Evolutionary conservation across 92 coral and sea anemone genomes (phyloP), one percentile per base, ranked within the genome.

Genomic region (Scolanthus callimorphus): DNA sequence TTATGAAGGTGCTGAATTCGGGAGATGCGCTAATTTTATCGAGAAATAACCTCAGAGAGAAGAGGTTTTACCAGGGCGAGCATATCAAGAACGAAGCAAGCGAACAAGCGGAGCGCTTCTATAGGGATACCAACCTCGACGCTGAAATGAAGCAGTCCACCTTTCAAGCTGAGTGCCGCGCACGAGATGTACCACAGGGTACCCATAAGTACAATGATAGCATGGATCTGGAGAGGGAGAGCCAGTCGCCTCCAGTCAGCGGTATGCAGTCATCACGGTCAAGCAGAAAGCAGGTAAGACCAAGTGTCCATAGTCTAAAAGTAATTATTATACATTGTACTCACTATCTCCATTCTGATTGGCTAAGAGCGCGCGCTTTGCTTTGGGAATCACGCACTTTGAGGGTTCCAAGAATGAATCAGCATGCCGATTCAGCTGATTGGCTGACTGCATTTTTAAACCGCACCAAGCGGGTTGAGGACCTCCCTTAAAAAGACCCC

Each of bases 21-120:
- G 95, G 95, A 17, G 95, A 86, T 19, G 95, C 95, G 46, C 67
- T 86, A 22, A 51, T 86, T 21, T 75, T 86, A 8, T 62, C 89
- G 23, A 86, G 63, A 31, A 71, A 81, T 15, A 39, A 59, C 23
- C 63, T 67, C 1, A 13, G 43, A 2, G 74, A 48, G 38, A 48
- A 29, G 2, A 48, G 12, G 31, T 27, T 20, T 11, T 15, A 31
- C 27, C 27, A 37, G 29, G 4, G 2, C n/a, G 51, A 59, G 29
- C 50, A 12, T 20, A 37, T 21, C 17, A 46, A 46, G 63, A 29
- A 59, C 20, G 27, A 39, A 17, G 25, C 17, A 4, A 24, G 19
- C 52, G 30, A 19, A 31, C 2, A 17, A 34, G 12, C 30, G 39
- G 25, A 17, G 46, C n/a, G n/a, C n/a, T n/a, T n/a, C n/a, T n/a